A percentile compares a stretch with the other conserved stretches of the same genome.
Evolutionary conservation across 2,113 vertebrate species (phyloP).

Genomic region (Ochotona curzoniae): DNA sequence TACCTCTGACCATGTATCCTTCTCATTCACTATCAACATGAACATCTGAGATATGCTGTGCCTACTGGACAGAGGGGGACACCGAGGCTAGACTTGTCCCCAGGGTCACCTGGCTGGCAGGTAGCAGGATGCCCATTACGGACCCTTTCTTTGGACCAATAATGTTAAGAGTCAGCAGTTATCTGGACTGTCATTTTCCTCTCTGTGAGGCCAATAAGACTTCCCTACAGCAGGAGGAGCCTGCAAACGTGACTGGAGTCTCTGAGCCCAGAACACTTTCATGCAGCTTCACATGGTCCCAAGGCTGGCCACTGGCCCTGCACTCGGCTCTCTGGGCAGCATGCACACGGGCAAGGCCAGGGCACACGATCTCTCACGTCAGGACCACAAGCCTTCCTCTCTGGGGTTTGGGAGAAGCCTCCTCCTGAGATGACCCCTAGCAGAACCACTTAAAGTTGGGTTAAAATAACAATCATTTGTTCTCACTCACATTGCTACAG

Average conservation of each 20-base stretch:
- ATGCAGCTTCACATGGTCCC: no score
- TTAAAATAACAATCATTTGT: not conserved
- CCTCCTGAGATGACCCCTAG: not conserved
- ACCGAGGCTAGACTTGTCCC: not conserved
- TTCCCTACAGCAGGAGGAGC: no score
- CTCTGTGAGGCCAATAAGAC: not conserved
- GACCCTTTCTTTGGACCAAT: not conserved
- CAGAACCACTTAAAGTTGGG: not conserved
- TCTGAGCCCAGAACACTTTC: not conserved
- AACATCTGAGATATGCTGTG: not conserved
- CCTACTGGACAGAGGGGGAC: not conserved
- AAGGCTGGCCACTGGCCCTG: not conserved
- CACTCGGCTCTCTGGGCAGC: not conserved
- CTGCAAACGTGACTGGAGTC: no score
- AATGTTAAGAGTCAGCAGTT: not conserved
- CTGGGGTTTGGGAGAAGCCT: not conserved
- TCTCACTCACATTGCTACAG: not conserved
- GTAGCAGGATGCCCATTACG: not conserved
- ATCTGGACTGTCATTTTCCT: not conserved
- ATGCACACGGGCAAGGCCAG: no score
- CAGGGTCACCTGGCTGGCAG: not conserved
- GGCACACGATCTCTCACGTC: not conserved
- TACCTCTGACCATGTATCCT: not conserved
- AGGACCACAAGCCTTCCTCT: not conserved
- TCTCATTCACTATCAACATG: not conserved